Evolutionary conservation across 1,140 invertebrate species (phyloP).

Genomic region (Macrosteles quadrilineatus): DNA sequence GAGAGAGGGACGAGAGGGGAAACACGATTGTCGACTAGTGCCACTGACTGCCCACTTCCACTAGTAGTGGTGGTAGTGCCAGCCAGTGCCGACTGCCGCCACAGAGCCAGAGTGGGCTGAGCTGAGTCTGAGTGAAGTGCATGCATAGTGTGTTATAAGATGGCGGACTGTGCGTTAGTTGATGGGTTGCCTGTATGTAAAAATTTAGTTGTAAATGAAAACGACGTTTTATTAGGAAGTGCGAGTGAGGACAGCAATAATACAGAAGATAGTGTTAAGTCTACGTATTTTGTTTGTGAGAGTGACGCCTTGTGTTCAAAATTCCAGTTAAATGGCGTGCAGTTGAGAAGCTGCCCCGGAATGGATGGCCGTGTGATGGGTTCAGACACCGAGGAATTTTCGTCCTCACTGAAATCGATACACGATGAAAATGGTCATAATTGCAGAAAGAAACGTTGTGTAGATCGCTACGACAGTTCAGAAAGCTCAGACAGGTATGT

Average conservation of each 20-base stretch:
- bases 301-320: constrained; percentile 31
- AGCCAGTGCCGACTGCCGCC: too few species aligned
- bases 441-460: constrained; percentile 78
- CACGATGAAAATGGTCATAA: constrained; percentile 38
- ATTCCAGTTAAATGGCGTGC: constrained; percentile 29
- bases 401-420: constrained; percentile 25
- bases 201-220: constrained; percentile 29
- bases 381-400: constrained; percentile 32
- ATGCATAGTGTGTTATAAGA: constrained; percentile 29
- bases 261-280: constrained; percentile 12
- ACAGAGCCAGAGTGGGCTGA: background rate
- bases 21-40: too few species aligned
- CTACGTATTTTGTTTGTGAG: constrained; percentile 22
- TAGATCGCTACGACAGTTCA: constrained; percentile 85
- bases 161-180: constrained; percentile 34
- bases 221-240: constrained; percentile 21
- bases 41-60: too few species aligned
- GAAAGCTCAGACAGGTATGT: constrained; percentile 84
- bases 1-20: too few species aligned
- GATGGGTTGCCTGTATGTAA: constrained; percentile 22
- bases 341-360: constrained; percentile 21
- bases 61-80: too few species aligned
- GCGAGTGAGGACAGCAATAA: constrained; percentile 11
- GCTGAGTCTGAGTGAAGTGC: too few species aligned
- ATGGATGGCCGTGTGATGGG: constrained; percentile 30